Conservation (phyloP, 2,797 vertebrate species). For the Knipowitschia caucasica region DNA sequence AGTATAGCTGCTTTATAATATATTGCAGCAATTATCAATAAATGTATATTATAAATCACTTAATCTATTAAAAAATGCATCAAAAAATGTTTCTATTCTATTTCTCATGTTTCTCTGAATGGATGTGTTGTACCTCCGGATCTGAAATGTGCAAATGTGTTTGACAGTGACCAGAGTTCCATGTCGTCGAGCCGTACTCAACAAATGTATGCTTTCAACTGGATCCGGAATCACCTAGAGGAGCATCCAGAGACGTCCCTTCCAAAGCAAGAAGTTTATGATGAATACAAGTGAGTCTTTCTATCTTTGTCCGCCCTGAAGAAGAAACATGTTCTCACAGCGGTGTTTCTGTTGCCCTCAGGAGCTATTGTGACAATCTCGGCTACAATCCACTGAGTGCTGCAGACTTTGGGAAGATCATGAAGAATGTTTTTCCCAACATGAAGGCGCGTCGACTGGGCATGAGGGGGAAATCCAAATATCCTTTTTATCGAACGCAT, state of each 20-base stretch:
- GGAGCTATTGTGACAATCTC: constrained; percentile 99
- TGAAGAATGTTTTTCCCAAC: constrained; percentile 99
- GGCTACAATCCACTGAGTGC: constrained; percentile 98
- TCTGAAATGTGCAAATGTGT: constrained; percentile 1
- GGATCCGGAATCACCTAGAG: constrained; percentile 98
- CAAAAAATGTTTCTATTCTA: neutral
- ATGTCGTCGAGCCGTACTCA: constrained; percentile 97
- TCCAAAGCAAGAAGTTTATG: constrained; percentile 98
- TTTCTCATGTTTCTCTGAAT: no score
- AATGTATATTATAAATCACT: neutral
- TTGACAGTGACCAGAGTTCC: constrained; percentile 89
- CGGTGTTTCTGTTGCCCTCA: constrained; percentile 60
- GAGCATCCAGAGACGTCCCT: constrained; percentile 98
- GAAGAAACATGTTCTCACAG: neutral
- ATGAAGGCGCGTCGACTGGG: constrained; percentile 99
- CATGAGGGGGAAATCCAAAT: constrained; percentile 99
- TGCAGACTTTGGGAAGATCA: constrained; percentile 99
- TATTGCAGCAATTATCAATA: no score
- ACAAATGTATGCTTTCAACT: constrained; percentile 98
- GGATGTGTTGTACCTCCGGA: neutral
- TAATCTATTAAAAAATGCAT: neutral
- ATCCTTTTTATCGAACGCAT: constrained; percentile 79
- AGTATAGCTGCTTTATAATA: no score
- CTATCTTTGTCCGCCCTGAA: neutral
- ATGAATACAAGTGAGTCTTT: constrained; percentile 96